Evolutionary conservation across 2,113 vertebrate genomes (phyloP), one percentile per base, ranked within the genome.

Genomic region (Seriola dumerili): DNA sequence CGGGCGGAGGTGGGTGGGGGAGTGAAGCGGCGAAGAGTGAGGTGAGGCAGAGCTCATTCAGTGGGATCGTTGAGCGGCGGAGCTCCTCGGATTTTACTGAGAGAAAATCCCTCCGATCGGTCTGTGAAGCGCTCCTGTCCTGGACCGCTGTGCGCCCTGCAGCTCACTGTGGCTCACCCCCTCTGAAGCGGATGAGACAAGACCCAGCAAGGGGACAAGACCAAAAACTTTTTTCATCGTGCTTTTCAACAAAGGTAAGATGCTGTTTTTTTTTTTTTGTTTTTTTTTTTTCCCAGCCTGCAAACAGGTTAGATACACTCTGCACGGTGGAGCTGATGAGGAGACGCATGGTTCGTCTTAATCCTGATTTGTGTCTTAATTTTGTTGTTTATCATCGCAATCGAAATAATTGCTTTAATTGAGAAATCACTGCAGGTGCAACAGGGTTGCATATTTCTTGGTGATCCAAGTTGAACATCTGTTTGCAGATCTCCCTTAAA

Each of bases 1-100:
- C 17, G 80, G 80, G 80, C 19, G 83, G 79, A 54, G 72, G 76
- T 19, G 82, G 76, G 83, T 42, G 81, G 66, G 80, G 58, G 85
- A 86, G 88, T 77, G 89, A 89, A 91, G 83, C 86, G 66, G 72
- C 68, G 87, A 84, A 38, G 81, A 79, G 84, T 54, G 92, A 91
- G 87, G 92, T 91, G 91, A 94, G 91, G 88, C 88, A 89, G 84
- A 90, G 89, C 92, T 93, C 93, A 93, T 93, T 95, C 92, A 94
- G 89, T 83, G 82, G 92, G 91, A 93, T 89, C 90, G 92, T 80
- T 91, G 87, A 91, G 92, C 91, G 78, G 89, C 90, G 83, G 88
- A 93, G 93, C 94, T 94, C 89, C 92, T 86, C 93, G 94, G 94
- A 95, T 94, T 93, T 93, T 84, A 90, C 88, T 83, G 76, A 73